Base-by-base conservation (phyloP, 1,140 invertebrate species). In the Antheraea pernyi region DNA sequence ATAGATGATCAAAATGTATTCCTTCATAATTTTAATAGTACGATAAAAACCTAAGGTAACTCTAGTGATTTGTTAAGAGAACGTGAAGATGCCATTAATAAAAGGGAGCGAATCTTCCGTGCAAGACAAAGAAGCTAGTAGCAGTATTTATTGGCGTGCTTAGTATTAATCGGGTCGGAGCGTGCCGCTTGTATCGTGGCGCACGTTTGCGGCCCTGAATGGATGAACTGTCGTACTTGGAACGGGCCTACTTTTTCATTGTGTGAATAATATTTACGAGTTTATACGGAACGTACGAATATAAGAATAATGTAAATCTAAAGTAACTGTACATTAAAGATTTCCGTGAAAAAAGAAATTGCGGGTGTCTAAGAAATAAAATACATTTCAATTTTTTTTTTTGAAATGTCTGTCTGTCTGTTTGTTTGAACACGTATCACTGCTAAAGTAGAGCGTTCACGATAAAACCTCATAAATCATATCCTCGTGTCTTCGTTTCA, bases 111-210 rank as follows among this genome's bases (percentile, higher is more conserved):
- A 88, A 88, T 88, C 81, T 77, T 77, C 82, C 78, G 79, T 80
- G 78, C 79, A 85, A 90, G 89, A 91, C 86, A 89, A 91, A 90
- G 86, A 80, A 91, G 83, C 80, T 74, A 77, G 83, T 81, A 84
- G 87, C 86, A 88, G 86, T 91, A 90, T 91, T 91, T 91, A 91
- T 91, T 87, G 88, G 83, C 80, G 83, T 86, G 81, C 88, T 90
- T 89, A 88, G 82, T 86, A 90, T 90, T 91, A 91, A 91, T 91
- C 89, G 86, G 79, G 72, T 75, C 63, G 76, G 85, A 84, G 84
- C 81, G 83, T 81, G 81, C 79, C 70, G 60, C 76, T 81, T 85
- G 81, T 91, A 87, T 89, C 84, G 83, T 77, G 60, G 75, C 77
- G 80, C 75, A 77, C 72, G 72, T 59, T 71, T 71, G 76, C 75